Evolutionary conservation across 1,140 invertebrate genomes (phyloP), one percentile per base, ranked within the genome.

Genomic region (Chironomus tepperi): DNA sequence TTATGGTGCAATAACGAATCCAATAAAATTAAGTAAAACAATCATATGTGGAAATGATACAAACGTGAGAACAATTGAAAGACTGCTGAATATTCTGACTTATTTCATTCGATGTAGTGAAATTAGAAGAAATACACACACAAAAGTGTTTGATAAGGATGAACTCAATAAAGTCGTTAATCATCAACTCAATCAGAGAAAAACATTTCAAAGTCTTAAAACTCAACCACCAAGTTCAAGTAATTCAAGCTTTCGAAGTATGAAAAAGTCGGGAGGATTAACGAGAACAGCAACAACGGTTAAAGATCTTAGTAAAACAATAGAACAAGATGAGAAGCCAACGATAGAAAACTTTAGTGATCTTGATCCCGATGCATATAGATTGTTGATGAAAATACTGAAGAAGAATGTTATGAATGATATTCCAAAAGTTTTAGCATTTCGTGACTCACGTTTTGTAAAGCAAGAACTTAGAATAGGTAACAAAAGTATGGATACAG

Each of bases 61-160:
- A 47, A 85, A 91, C 76, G 82, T 85, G 15, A 84, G 86, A 18
- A 85, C 89, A 74, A 86, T 92, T 10, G 87, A 88, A 76, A 88
- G 87, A 78, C 84, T 92, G 1, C 79, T 93, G 0, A 85, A 84
- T 47, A 88, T 90, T 73, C 81, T 96, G 3, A 92, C 92, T 0
- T 96, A 96, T 79, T 95, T 97, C 78, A 89, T 96, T 73, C 85
- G 92, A 21, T 93, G 90, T 81, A 88, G 88, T 78, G 88, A 91
- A 76, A 86, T 93, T 42, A 84, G 85, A 75, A 85, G 81, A 5
- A 76, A 79, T 8, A 77, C 78, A 75, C 81, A 82, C 65, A 78
- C 79, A 7, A 80, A 82, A 76, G 79, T 80, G 2, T 82, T 82
- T n/a, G 81, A 81, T 65, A 82, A 80, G 75, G 78, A 81, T 7